A percentile compares a stretch with the other conserved stretches of the same genome.
Evolutionary conservation across 2,113 vertebrate genomes (phyloP).

Genomic region (Marcusenius ussheri): DNA sequence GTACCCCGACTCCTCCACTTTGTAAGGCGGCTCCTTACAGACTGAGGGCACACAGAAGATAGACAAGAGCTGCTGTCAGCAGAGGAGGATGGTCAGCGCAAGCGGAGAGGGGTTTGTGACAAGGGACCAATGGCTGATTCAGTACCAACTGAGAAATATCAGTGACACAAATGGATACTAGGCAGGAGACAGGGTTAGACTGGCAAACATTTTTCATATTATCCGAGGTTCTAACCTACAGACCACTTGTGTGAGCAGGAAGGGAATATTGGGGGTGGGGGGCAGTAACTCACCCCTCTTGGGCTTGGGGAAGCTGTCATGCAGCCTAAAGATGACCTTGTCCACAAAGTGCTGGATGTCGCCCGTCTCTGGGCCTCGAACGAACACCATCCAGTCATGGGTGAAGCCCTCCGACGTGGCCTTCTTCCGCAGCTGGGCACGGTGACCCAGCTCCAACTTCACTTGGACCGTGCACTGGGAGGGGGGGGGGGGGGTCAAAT

Average conservation of each 20-base stretch:
- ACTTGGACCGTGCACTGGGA: constrained; percentile 93
- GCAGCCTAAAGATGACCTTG: constrained; percentile 89
- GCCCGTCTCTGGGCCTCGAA: constrained; percentile 87
- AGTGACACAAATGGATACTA: not conserved
- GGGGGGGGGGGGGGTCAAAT: not conserved
- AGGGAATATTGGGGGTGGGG: not conserved
- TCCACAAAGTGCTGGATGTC: constrained; percentile 99
- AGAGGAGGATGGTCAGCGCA: not conserved
- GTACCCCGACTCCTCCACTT: constrained; percentile 96
- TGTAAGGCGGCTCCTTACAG: constrained; percentile 98
- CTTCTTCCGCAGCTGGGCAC: constrained; percentile 91
- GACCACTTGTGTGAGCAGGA: not conserved
- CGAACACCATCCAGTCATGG: constrained; percentile 99
- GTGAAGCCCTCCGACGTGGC: constrained; percentile 94
- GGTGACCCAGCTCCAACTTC: constrained; percentile 94
- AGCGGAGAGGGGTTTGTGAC: not conserved
- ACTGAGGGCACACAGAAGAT: constrained; percentile 58
- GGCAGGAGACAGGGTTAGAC: not conserved
- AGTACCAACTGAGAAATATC: not conserved
- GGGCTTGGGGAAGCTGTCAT: constrained; percentile 97
- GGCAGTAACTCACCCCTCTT: constrained; percentile 75
- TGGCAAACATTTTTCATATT: not conserved
- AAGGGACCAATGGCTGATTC: not conserved
- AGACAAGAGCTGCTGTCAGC: not conserved
- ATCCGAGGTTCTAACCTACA: not conserved